These are phyloP conservation scores for Hydraecia micacea DNA, from an alignment of 2,888 invertebrate species.

Conservation along the genomic window DNA sequence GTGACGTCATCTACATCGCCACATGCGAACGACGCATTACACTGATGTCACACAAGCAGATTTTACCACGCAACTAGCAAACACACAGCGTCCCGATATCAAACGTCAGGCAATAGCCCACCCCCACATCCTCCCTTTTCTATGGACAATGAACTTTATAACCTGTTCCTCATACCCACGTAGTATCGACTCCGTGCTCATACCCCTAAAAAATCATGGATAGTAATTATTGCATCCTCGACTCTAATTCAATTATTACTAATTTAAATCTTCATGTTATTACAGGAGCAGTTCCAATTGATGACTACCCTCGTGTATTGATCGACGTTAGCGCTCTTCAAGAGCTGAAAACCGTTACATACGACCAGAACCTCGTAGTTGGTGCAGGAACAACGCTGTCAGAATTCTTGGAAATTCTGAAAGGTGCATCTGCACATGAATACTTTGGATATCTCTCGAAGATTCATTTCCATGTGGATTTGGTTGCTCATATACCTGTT, in stretches of 20 bases:
- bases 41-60: not conserved
- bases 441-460: constrained; percentile 90
- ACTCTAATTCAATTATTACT: too few species aligned
- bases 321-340: constrained; percentile 91
- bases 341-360: constrained; percentile 86
- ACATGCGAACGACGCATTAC: not conserved
- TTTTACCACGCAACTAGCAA: not conserved
- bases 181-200: too few species aligned
- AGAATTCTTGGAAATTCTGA: constrained; percentile 86
- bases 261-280: not conserved
- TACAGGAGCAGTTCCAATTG: constrained; percentile 82
- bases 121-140: not conserved
- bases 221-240: not conserved
- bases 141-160: not conserved
- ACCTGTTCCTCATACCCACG: not conserved
- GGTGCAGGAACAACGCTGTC: constrained; percentile 91
- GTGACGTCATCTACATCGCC: not conserved
- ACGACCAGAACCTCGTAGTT: constrained; percentile 85
- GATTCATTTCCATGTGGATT: constrained; percentile 91
- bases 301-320: constrained; percentile 81
- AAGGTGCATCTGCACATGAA: constrained; percentile 70
- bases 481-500: constrained; percentile 92
- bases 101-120: not conserved
- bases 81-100: not conserved
- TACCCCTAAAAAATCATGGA: not conserved